A percentile compares a stretch with the other conserved stretches of the same genome.
Conservation (phyloP, 2,113 vertebrate genomes). For the Cyprinodon variegatus region DNA sequence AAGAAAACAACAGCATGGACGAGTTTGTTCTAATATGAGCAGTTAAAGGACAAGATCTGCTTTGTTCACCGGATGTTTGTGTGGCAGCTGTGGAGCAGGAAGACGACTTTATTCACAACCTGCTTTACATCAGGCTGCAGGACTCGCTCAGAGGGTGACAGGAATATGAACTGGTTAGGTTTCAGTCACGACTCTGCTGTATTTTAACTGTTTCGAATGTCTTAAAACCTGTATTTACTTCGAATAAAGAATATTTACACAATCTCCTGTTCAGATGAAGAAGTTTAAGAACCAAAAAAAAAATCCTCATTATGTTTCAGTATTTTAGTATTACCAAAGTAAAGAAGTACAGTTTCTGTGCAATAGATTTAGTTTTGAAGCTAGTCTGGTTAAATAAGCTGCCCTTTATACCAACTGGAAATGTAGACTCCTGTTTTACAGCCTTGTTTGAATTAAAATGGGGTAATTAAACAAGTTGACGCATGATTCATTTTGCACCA, state of each 20-base stretch:
- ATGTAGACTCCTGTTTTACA: not conserved
- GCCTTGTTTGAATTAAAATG: not conserved
- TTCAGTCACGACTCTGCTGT: slow-evolving; percentile 10
- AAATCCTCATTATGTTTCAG: not conserved
- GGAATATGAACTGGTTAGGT: slow-evolving; percentile 4
- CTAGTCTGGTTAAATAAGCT: not conserved
- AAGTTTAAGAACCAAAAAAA: not conserved
- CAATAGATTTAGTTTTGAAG: not conserved
- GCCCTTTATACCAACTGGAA: slow-evolving; percentile 33
- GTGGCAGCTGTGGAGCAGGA: slow-evolving; percentile 10
- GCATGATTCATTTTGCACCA: not conserved
- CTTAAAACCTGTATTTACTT: slow-evolving; percentile 38
- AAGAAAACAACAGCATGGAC: slow-evolving; percentile 77
- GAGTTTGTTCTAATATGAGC: slow-evolving; percentile 88
- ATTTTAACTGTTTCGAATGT: slow-evolving; percentile 32
- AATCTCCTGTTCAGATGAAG: not conserved
- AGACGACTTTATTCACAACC: not conserved
- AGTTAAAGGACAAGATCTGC: not conserved
- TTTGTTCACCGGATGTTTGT: not conserved
- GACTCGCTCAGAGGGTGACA: not conserved
- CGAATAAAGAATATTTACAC: not conserved
- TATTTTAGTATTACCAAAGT: not conserved
- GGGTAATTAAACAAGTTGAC: not conserved
- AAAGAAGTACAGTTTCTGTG: not conserved
- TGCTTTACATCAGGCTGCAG: not conserved